A percentile compares a stretch with the other conserved stretches of the same genome.
Conservation (phyloP, 2,113 vertebrate species). For the Capricornis sumatraensis region DNA sequence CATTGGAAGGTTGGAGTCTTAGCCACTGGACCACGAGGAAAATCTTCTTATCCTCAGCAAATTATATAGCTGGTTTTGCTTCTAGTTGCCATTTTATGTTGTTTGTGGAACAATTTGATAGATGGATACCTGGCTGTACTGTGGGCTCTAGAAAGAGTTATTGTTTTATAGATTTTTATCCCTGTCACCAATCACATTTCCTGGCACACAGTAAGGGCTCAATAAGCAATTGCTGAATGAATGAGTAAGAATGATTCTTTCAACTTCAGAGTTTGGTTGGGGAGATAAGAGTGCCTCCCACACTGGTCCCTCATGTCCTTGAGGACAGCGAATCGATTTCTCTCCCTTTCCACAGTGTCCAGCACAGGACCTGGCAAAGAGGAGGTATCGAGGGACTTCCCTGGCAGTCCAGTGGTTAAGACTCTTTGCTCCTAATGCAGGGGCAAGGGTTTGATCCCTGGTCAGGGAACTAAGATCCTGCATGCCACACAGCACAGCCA, state of each 20-base stretch:
- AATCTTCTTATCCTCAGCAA: background rate
- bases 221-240: background rate
- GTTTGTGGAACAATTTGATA: background rate
- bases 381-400: background rate
- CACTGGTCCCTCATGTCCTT: background rate
- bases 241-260: background rate
- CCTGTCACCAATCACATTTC: background rate
- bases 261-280: background rate
- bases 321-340: background rate
- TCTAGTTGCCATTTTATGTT: background rate
- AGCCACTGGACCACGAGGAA: background rate
- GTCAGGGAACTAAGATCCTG: background rate
- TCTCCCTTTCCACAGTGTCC: background rate
- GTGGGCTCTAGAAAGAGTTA: background rate
- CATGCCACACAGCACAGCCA: background rate
- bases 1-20: background rate
- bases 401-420: background rate
- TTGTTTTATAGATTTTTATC: background rate
- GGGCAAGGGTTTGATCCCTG: background rate
- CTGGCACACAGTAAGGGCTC: background rate
- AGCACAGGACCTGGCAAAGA: background rate
- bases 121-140: background rate
- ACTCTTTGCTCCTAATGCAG: background rate
- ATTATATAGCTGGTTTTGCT: background rate
- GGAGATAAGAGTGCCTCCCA: background rate